Conservation (phyloP, 2,888 invertebrate species). For the Prosopocoilus inquinatus region DNA sequence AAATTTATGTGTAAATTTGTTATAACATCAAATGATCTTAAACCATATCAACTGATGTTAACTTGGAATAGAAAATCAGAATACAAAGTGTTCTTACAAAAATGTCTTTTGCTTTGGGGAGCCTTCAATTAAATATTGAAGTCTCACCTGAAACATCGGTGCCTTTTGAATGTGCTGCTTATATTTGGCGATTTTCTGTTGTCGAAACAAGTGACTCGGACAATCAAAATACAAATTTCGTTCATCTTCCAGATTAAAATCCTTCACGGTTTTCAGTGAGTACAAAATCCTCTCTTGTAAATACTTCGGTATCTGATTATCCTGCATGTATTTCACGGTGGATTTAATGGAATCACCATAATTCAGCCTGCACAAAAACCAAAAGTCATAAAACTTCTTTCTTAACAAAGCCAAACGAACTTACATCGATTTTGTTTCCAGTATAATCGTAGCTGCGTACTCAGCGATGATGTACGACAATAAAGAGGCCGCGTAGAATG, state of each 20-base stretch:
- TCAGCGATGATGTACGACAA: slow-evolving; percentile 6
- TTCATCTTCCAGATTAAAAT: neutral
- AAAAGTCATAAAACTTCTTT: neutral
- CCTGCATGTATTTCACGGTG: slow-evolving; percentile 3
- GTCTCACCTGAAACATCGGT: slow-evolving; percentile 10
- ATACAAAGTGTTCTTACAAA: too few relatives aligned
- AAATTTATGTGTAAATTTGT: too few relatives aligned
- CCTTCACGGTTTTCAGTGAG: slow-evolving; percentile 9
- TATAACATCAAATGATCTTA: too few relatives aligned
- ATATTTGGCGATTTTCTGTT: slow-evolving; percentile 9
- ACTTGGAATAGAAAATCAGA: too few relatives aligned
- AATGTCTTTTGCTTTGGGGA: too few relatives aligned
- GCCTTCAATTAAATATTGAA: neutral
- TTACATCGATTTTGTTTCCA: slow-evolving; percentile 8
- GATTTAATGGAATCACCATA: slow-evolving; percentile 9
- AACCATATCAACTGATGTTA: too few relatives aligned
- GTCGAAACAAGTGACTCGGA: slow-evolving; percentile 9
- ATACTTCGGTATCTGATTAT: neutral
- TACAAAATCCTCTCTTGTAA: slow-evolving; percentile 8
- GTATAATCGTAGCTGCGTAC: slow-evolving; percentile 6
- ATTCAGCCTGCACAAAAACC: too few relatives aligned
- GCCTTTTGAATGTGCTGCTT: neutral
- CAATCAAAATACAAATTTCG: slow-evolving; percentile 12
- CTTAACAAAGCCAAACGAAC: too few relatives aligned
- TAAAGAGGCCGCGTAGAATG: too few relatives aligned